These are phyloP conservation scores for Microcebus griseorufus DNA, from an alignment of 2,113 vertebrate genomes.

Conservation along the genomic window DNA sequence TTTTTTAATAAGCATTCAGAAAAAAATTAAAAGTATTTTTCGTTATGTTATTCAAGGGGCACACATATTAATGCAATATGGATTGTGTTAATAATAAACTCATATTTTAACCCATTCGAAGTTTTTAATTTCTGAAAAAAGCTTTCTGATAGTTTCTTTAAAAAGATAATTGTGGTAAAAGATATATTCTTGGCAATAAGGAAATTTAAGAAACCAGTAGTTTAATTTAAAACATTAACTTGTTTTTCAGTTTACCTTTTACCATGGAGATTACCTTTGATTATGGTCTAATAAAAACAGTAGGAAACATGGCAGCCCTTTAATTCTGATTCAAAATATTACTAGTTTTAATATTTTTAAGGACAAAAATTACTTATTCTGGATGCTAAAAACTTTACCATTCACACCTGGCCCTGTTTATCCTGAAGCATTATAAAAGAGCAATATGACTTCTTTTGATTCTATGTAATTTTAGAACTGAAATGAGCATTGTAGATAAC, in stretches of 20 bases:
- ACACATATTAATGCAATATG: neutral
- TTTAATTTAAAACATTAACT: conserved; percentile 32
- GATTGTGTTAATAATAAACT: conserved; percentile 21
- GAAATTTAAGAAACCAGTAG: conserved; percentile 13
- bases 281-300: neutral
- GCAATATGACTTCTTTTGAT: conserved; percentile 4
- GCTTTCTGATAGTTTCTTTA: neutral
- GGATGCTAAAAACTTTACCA: neutral
- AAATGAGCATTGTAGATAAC: neutral
- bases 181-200: neutral
- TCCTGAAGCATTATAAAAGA: neutral
- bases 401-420: neutral
- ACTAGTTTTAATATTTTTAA: neutral
- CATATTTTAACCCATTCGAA: conserved; percentile 3
- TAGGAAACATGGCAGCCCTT: neutral
- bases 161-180: neutral
- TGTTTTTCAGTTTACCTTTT: conserved; percentile 46
- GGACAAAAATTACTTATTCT: neutral
- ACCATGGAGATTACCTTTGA: neutral
- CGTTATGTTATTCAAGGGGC: neutral
- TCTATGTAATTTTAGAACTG: conserved; percentile 7
- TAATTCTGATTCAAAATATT: neutral
- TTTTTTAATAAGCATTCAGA: neutral
- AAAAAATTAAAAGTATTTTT: neutral
- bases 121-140: conserved; percentile 12